Evolutionary conservation across 2,888 invertebrate species (phyloP).

Genomic region (Poecilobothrus nobilitatus): DNA sequence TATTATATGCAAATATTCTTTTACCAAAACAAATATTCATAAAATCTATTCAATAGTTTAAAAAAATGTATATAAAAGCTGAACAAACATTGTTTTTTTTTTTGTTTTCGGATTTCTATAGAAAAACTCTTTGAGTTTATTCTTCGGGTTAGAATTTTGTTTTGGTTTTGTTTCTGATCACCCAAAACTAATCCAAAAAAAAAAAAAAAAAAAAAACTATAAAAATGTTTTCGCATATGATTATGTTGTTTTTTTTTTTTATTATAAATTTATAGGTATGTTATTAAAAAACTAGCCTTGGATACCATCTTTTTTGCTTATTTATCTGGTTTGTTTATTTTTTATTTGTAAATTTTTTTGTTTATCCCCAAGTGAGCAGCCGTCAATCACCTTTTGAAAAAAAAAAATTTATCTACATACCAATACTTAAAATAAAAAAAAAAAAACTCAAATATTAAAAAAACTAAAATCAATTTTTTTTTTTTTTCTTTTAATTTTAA

Average conservation of each 20-base stretch:
- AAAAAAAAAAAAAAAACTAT: neutral
- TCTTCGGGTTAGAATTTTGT: too few relatives aligned
- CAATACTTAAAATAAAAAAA: neutral
- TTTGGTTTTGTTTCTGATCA: neutral
- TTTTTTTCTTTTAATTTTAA: neutral
- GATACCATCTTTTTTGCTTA: neutral
- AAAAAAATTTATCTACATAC: neutral
- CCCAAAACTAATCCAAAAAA: neutral
- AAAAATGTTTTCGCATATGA: neutral
- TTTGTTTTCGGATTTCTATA: too few relatives aligned
- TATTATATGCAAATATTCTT: too few relatives aligned
- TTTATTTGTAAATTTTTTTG: neutral
- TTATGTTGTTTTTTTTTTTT: too few relatives aligned
- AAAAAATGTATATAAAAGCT: neutral
- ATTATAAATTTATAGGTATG: neutral
- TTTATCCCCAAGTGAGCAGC: constrained; percentile 6
- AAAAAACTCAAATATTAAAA: neutral
- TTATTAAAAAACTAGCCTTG: neutral
- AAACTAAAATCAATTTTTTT: neutral
- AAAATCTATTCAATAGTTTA: too few relatives aligned
- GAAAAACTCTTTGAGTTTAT: too few relatives aligned
- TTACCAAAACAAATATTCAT: too few relatives aligned
- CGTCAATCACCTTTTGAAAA: neutral
- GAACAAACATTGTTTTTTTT: neutral
- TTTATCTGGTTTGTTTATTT: neutral